Conservation (phyloP, 2,797 vertebrate genomes). For the Myripristis jacobus region DNA sequence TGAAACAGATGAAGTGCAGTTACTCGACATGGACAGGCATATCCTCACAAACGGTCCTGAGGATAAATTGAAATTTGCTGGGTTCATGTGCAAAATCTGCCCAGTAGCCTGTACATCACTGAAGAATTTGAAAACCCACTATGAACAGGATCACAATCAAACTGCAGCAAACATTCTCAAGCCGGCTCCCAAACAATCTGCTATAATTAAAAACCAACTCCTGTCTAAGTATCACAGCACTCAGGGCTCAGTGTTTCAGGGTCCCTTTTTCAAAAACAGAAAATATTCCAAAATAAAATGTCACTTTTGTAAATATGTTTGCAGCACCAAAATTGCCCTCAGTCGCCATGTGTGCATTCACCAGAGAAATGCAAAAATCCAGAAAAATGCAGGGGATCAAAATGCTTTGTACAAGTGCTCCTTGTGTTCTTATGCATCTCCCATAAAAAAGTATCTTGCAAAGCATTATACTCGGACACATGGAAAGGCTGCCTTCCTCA, state of each 20-base stretch:
- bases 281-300: conserved; percentile 83
- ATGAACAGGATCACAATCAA: conserved; percentile 82
- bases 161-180: conserved; percentile 74
- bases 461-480: conserved; percentile 89
- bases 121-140: conserved; percentile 88
- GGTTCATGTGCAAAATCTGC: conserved; percentile 89
- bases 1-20: conserved; percentile 81
- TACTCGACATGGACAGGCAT: conserved; percentile 73
- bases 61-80: conserved; percentile 79
- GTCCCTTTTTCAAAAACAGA: conserved; percentile 80
- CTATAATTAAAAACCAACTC: conserved; percentile 68
- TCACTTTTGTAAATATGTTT: conserved; percentile 86
- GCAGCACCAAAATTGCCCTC: conserved; percentile 85
- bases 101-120: conserved; percentile 82
- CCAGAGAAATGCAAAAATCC: conserved; percentile 82
- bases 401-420: conserved; percentile 86
- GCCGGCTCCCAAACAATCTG: conserved; percentile 69
- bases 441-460: conserved; percentile 83
- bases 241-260: conserved; percentile 9
- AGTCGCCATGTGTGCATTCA: conserved; percentile 84
- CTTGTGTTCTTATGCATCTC: conserved; percentile 86
- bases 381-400: conserved; percentile 80
- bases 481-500: conserved; percentile 88
- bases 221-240: conserved; percentile 51
- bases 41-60: conserved; percentile 79